Evolutionary conservation across 2,113 vertebrate species (phyloP), one percentile per base, ranked within the genome.

Genomic region (Oreochromis niloticus): DNA sequence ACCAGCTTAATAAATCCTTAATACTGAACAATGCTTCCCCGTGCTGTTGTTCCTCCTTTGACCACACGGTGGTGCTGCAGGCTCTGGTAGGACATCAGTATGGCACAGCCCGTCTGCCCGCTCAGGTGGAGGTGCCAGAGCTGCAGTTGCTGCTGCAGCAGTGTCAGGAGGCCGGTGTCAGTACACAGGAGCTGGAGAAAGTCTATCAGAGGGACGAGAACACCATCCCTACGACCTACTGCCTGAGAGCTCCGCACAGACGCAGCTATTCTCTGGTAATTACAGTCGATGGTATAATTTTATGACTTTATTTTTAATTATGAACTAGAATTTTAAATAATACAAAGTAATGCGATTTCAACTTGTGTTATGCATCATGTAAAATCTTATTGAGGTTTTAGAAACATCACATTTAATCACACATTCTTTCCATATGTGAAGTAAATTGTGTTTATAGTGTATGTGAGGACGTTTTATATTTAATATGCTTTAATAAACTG

Each of bases 171-270:
- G 92, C 80, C 7, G 94, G 94, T 0, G 4, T 95, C 56, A 91
- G 90, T 87, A 96, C 96, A 46, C 83, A 32, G 16, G 56, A 87
- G 17, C 93, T 97, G 84, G 95, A 97, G 87, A 84, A 71, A 56
- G 91, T 84, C 32, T 97, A 97, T 92, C 88, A 56, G 59, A 94
- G 96, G 79, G 96, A 97, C 9, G 97, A 97, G 89, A 97, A 97
- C 85, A 84, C 80, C 43, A 57, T 95, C 19, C 96, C 97, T 8
- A 89, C 97, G 2, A 96, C 93, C 32, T 97, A 94, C 92, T 90
- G 88, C 41, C 91, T 96, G 46, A 89, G 75, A 30, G 32, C 86
- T 22, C 11, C 61, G 50, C 56, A 79, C 5, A 82, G 9, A 80
- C 22, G 3, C 81, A n/a, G 22, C 59, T 11, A 22, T 34, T n/a